These are phyloP conservation scores for Passer domesticus DNA, from an alignment of 2,113 vertebrate genomes.

Conservation along the genomic window DNA sequence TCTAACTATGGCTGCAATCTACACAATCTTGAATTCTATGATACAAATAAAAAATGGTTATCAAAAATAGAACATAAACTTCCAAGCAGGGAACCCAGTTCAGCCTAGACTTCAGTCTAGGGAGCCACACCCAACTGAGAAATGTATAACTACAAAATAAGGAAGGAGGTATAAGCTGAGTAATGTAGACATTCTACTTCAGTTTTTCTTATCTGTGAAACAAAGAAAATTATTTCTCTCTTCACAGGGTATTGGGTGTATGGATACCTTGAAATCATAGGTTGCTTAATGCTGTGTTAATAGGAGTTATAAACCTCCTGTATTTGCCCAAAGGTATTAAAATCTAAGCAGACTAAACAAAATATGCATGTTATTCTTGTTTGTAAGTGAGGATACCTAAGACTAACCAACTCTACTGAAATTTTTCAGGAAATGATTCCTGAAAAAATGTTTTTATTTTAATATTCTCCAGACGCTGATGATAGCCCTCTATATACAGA, in stretches of 20 bases:
- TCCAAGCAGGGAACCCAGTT: not conserved
- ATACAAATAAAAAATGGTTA: not conserved
- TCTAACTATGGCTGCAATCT: not conserved
- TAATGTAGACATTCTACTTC: not conserved
- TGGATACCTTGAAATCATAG: not conserved
- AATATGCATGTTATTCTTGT: not conserved
- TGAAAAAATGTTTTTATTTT: not conserved
- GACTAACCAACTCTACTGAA: not conserved
- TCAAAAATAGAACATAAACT: not conserved
- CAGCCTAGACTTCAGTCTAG: not conserved
- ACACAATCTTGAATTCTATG: not conserved
- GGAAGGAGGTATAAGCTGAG: not conserved
- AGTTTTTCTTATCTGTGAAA: not conserved
- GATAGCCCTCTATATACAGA: not conserved
- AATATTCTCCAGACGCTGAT: not conserved
- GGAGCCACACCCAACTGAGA: not conserved
- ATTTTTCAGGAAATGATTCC: not conserved
- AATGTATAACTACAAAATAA: not conserved
- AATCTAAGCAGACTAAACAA: not conserved
- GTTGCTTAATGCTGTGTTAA: not conserved
- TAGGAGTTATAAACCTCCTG: not conserved
- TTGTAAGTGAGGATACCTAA: not conserved
- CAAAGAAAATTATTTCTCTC: not conserved
- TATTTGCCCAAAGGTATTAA: not conserved
- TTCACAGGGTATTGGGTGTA: not conserved